Conservation (phyloP, 2,797 vertebrate genomes). For the Dermochelys coriacea region DNA sequence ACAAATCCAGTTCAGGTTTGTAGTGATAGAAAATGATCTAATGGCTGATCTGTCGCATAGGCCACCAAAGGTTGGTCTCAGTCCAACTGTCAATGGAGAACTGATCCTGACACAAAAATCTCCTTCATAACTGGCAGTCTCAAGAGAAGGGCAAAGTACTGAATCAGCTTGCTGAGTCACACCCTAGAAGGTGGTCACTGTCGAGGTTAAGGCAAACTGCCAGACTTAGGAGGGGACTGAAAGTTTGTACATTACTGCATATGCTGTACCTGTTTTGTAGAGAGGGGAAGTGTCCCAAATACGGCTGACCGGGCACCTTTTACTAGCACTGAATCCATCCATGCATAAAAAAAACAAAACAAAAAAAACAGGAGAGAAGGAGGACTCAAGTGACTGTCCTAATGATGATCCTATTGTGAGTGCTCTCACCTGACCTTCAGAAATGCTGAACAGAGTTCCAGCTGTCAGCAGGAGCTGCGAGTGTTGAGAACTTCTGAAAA, state of each 20-base stretch:
- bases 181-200: neutral
- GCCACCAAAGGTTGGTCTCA: neutral
- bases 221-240: neutral
- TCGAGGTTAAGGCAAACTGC: neutral
- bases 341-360: neutral
- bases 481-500: constrained; percentile 55
- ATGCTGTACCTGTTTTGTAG: neutral
- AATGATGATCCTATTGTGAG: constrained; percentile 13
- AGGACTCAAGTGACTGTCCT: neutral
- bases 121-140: neutral
- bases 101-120: neutral
- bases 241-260: neutral
- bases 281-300: neutral
- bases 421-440: constrained; percentile 48
- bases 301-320: neutral
- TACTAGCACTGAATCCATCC: neutral
- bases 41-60: neutral
- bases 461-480: neutral
- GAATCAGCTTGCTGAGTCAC: neutral
- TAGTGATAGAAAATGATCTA: neutral
- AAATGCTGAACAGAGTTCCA: constrained; percentile 11
- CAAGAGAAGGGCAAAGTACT: neutral
- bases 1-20: neutral
- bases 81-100: neutral
- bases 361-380: neutral